Percentiles rank a stretch among this genome's conserved stretches.
phyloP scores from a whole-genome alignment of 2,797 vertebrate genomes.

The Anguilla pacifica region DNA sequence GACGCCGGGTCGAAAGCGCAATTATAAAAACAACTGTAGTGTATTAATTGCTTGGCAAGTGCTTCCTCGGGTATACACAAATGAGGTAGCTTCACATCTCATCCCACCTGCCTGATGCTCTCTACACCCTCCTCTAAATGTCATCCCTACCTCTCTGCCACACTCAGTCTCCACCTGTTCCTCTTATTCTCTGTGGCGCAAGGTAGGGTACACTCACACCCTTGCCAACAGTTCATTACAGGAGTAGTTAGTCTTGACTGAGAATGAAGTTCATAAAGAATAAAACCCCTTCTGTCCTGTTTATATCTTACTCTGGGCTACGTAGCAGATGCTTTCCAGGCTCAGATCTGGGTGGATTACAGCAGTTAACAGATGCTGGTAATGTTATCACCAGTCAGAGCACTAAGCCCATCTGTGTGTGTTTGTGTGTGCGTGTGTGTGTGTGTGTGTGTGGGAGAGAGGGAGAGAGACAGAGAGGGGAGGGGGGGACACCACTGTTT shows the following conservation, averaged over 20 bases:
- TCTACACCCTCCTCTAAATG: background rate
- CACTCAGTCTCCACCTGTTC: constrained; percentile 1
- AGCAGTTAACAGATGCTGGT: constrained; percentile 69
- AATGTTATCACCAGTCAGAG: constrained; percentile 55
- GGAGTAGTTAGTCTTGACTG: background rate
- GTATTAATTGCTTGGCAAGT: background rate
- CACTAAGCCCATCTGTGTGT: constrained; percentile 21
- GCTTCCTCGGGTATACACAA: background rate
- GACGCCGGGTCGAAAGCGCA: background rate
- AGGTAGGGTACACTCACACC: constrained; percentile 12
- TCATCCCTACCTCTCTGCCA: constrained; percentile 6
- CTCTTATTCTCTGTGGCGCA: constrained; percentile 14
- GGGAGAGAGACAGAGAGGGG: background rate
- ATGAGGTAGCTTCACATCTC: background rate
- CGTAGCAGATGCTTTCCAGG: constrained; percentile 64
- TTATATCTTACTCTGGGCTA: background rate
- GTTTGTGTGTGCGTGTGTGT: background rate
- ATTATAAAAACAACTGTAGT: background rate
- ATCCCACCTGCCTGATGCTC: background rate
- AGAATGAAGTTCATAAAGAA: constrained; percentile 1
- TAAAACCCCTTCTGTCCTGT: background rate
- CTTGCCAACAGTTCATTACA: background rate
- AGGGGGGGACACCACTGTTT: background rate
- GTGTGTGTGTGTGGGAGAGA: background rate
- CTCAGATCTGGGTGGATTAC: constrained; percentile 70